A percentile compares a stretch with the other conserved stretches of the same genome.
phyloP scores from a whole-genome alignment of 2,797 vertebrate genomes.

The Hippopotamyrus pictus region DNA sequence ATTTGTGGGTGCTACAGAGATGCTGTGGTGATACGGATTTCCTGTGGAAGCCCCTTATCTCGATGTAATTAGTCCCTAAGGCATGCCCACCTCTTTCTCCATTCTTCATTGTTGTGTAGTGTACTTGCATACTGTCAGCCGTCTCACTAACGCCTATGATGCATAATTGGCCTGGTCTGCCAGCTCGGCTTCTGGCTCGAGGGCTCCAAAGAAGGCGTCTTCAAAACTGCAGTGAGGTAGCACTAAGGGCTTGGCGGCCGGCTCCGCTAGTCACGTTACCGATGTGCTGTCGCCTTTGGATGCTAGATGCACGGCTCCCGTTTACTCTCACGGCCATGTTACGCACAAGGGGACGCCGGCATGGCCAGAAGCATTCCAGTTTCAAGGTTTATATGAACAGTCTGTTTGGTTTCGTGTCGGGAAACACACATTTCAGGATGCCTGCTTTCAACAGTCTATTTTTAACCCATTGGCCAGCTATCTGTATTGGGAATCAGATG shows the following conservation, averaged over 20 bases:
- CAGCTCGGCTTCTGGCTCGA: not conserved
- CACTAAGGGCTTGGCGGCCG: not conserved
- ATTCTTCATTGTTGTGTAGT: not conserved
- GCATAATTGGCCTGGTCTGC: not conserved
- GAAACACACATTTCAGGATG: slow-evolving; percentile 19
- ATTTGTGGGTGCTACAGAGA: not conserved
- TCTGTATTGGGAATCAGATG: slow-evolving; percentile 49
- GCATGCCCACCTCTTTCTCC: not conserved
- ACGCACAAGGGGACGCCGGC: not conserved
- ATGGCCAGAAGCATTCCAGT: not conserved
- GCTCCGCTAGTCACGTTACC: not conserved
- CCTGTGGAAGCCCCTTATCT: not conserved
- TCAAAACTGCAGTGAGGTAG: not conserved
- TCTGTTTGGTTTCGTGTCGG: slow-evolving; percentile 26
- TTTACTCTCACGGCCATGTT: not conserved
- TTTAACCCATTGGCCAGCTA: slow-evolving; percentile 36
- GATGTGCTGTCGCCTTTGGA: not conserved
- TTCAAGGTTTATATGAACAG: not conserved
- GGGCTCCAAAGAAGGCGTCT: not conserved
- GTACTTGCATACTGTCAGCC: not conserved
- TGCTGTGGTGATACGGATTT: not conserved
- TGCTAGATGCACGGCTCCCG: not conserved
- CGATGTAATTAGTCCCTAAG: not conserved
- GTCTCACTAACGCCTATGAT: not conserved
- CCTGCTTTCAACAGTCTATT: slow-evolving; percentile 47